Conservation (phyloP, 1,140 invertebrate species). For the Pachypeltis micranthus region DNA sequence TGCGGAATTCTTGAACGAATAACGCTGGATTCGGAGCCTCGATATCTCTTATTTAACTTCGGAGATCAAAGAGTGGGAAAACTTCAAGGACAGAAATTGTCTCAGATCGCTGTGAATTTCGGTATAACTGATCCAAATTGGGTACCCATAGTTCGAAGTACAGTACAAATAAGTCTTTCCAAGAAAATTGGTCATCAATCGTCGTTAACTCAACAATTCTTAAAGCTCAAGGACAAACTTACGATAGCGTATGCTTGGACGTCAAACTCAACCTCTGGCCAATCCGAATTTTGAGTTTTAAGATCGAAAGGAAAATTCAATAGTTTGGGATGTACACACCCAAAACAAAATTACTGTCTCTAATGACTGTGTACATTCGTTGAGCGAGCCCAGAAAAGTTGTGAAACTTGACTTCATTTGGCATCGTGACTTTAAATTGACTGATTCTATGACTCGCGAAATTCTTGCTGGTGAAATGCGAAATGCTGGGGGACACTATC, state of each 20-base stretch:
- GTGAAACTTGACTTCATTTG: too few species aligned
- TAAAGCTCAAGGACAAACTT: constrained; percentile 1
- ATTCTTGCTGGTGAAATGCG: too few species aligned
- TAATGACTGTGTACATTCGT: too few species aligned
- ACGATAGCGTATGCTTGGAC: background rate
- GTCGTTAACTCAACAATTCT: background rate
- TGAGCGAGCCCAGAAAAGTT: too few species aligned
- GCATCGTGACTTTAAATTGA: too few species aligned
- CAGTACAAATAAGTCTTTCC: background rate
- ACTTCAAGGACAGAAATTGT: background rate
- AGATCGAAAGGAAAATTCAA: too few species aligned
- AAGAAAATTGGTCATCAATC: background rate
- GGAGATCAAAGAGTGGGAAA: background rate
- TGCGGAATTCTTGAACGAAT: background rate
- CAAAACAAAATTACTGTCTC: too few species aligned
- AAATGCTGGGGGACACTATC: too few species aligned
- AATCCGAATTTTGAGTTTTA: too few species aligned
- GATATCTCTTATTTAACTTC: background rate
- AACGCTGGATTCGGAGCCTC: background rate
- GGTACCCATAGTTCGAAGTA: background rate
- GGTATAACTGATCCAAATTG: background rate
- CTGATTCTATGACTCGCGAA: too few species aligned
- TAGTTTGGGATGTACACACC: too few species aligned
- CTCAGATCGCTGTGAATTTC: background rate
- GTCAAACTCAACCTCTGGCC: too few species aligned